These are phyloP conservation scores for Pseudomyrmex sp. DNA, from an alignment of 1,140 invertebrate genomes.

Conservation along the genomic window DNA sequence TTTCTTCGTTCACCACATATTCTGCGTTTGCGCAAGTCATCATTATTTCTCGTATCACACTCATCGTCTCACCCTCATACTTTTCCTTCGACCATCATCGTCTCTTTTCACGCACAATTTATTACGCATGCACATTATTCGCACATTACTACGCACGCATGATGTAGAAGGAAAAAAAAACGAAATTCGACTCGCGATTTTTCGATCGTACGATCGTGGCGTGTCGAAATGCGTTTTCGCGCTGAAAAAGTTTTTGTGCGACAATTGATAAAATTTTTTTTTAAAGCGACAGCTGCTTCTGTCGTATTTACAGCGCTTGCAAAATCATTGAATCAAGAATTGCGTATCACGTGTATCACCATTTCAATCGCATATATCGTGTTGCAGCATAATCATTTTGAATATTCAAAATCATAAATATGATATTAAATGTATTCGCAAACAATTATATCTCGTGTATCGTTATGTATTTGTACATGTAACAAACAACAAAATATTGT, in stretches of 20 bases:
- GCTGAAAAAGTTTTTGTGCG: not conserved
- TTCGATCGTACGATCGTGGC: constrained; percentile 36
- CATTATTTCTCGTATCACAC: constrained; percentile 29
- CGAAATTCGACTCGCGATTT: constrained; percentile 36
- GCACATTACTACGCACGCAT: constrained; percentile 61
- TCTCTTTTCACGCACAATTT: constrained; percentile 50
- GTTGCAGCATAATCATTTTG: too few relatives aligned
- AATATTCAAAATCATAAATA: too few relatives aligned
- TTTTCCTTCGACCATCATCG: constrained; percentile 46
- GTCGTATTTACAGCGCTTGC: not conserved
- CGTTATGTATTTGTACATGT: too few relatives aligned
- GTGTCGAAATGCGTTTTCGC: constrained; percentile 44
- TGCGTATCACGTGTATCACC: not conserved
- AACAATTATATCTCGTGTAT: not conserved
- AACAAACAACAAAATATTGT: too few relatives aligned
- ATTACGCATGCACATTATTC: constrained; percentile 69
- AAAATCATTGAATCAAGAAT: not conserved
- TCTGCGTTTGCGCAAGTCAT: constrained; percentile 40
- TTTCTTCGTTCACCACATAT: constrained; percentile 37
- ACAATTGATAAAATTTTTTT: not conserved
- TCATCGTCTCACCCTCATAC: constrained; percentile 43
- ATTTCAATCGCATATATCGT: not conserved
- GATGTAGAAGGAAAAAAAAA: constrained; percentile 48
- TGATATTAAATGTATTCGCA: too few relatives aligned
- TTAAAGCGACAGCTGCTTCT: not conserved